Evolutionary conservation across 2,888 invertebrate species (phyloP).

Genomic region (Gari tellinella): DNA sequence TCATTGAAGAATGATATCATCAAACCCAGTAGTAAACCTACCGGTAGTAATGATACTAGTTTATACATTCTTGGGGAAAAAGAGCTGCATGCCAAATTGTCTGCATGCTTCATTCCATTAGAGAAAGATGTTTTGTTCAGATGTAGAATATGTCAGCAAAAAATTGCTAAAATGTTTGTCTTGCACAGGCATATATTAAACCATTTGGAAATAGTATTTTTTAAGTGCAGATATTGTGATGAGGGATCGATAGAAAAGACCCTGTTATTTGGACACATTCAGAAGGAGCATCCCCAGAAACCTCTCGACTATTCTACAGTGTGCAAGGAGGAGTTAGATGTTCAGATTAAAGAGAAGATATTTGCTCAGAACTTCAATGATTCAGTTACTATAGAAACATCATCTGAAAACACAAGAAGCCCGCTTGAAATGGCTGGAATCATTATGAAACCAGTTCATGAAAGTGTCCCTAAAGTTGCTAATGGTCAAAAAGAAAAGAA

Average conservation of each 20-base stretch:
- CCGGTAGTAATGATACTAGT: background rate
- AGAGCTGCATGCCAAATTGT: slow-evolving; percentile 60
- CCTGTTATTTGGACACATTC: slow-evolving; percentile 63
- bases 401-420: no score
- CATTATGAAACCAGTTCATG: no score
- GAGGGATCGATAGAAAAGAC: slow-evolving; percentile 66
- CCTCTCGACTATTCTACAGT: slow-evolving; percentile 31
- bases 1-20: slow-evolving; percentile 44
- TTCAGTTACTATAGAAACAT: no score
- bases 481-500: no score
- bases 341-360: slow-evolving; percentile 37
- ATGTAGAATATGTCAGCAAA: slow-evolving; percentile 74
- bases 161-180: slow-evolving; percentile 72
- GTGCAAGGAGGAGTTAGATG: slow-evolving; percentile 22
- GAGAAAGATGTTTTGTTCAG: slow-evolving; percentile 56
- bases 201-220: slow-evolving; percentile 75
- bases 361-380: slow-evolving; percentile 32
- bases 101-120: slow-evolving; percentile 60
- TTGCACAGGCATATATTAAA: slow-evolving; percentile 76
- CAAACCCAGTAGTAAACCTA: background rate
- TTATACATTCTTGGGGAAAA: slow-evolving; percentile 64
- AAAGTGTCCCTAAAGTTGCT: no score
- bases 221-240: slow-evolving; percentile 74
- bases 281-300: slow-evolving; percentile 52
- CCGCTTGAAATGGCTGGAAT: no score